Percentiles rank a stretch among this genome's conserved stretches.
Conservation (phyloP, 2,113 vertebrate species). For the Odobenus rosmarus region DNA sequence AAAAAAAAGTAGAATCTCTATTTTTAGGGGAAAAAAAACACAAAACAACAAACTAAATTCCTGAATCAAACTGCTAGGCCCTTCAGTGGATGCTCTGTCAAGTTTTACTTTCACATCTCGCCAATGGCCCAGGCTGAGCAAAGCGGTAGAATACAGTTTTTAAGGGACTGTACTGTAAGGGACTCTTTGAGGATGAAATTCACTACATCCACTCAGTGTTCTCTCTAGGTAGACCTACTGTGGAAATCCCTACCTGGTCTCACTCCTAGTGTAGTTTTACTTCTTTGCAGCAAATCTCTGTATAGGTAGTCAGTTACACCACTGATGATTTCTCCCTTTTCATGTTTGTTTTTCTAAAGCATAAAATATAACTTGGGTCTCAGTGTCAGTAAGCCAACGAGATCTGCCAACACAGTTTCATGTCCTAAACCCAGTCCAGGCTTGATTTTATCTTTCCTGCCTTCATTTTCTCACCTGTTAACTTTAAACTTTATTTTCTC, state of each 20-base stretch:
- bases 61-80: neutral
- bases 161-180: neutral
- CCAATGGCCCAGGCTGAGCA: neutral
- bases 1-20: neutral
- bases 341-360: neutral
- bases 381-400: neutral
- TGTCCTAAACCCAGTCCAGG: neutral
- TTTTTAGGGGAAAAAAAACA: neutral
- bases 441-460: neutral
- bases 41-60: neutral
- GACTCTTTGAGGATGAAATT: neutral
- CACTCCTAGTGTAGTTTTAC: neutral
- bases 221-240: neutral
- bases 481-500: neutral
- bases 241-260: neutral
- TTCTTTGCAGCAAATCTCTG: neutral
- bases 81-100: neutral
- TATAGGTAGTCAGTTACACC: neutral
- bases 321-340: neutral
- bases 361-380: neutral
- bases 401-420: neutral
- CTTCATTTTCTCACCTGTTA: neutral
- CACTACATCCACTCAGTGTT: neutral
- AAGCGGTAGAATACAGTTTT: neutral
- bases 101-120: neutral